Evolutionary conservation across 2,888 invertebrate species (phyloP).

Genomic region (Listrodromus nycthemerus): DNA sequence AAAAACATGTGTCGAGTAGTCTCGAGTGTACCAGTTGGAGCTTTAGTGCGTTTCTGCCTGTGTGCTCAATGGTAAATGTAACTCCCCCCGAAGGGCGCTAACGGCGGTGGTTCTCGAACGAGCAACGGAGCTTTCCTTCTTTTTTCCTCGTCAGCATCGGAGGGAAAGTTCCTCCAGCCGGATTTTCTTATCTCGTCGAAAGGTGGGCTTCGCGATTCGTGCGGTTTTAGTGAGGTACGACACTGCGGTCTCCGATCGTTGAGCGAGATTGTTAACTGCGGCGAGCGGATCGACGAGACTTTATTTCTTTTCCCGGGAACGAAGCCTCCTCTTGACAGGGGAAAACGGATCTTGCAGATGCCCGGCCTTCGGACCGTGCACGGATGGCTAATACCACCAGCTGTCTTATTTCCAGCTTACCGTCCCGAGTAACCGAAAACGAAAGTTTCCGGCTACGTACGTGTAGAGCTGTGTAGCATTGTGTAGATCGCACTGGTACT

Average conservation of each 20-base stretch:
- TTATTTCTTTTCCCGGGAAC: slow-evolving; percentile 11
- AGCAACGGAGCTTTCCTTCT: not conserved
- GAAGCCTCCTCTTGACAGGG: not conserved
- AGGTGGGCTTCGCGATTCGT: slow-evolving; percentile 29
- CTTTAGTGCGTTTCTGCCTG: not conserved
- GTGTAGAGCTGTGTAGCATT: not conserved
- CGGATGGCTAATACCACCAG: slow-evolving; percentile 43
- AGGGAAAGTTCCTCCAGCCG: not conserved
- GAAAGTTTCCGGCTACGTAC: not conserved
- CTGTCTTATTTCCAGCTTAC: slow-evolving; percentile 47
- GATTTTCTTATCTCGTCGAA: slow-evolving; percentile 37
- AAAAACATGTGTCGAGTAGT: not conserved
- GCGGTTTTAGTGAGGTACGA: slow-evolving; percentile 45
- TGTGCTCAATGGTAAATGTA: slow-evolving; percentile 12
- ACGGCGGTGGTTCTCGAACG: not conserved
- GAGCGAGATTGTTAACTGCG: slow-evolving; percentile 37
- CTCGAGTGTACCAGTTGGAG: not conserved
- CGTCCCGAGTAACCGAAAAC: slow-evolving; percentile 6
- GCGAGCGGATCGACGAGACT: slow-evolving; percentile 17
- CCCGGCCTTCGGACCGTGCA: slow-evolving; percentile 3
- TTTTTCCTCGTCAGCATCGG: no score
- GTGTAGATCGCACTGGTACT: not conserved
- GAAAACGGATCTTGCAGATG: slow-evolving; percentile 54
- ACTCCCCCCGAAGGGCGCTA: not conserved
- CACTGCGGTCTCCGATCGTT: slow-evolving; percentile 53